Evolutionary conservation across 2,888 invertebrate species (phyloP).

Genomic region (Hyalella azteca): DNA sequence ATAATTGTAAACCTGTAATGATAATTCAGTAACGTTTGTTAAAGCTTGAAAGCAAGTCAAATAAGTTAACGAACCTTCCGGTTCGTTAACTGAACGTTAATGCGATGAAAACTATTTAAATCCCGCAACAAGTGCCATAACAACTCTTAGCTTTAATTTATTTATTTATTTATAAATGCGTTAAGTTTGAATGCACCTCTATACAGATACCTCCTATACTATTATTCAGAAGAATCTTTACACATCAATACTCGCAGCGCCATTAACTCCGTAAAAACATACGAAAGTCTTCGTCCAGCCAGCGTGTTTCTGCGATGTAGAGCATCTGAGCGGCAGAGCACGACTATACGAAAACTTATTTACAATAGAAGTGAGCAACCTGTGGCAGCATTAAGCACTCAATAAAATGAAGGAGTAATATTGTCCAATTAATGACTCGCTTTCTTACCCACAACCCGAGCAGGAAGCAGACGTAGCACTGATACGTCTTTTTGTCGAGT

Average conservation of each 20-base stretch:
- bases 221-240: neutral
- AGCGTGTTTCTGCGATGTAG: slow-evolving; percentile 7
- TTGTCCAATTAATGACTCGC: too few species aligned
- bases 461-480: too few species aligned
- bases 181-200: slow-evolving; percentile 23
- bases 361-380: slow-evolving; percentile 6
- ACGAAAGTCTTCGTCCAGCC: neutral
- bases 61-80: too few species aligned
- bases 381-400: neutral
- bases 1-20: too few species aligned
- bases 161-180: slow-evolving; percentile 8
- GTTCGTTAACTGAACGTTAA: too few species aligned
- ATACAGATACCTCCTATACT: slow-evolving; percentile 19
- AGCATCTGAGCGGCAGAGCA: neutral
- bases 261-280: slow-evolving; percentile 22
- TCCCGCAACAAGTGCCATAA: neutral
- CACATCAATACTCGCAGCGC: neutral
- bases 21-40: too few species aligned
- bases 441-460: too few species aligned
- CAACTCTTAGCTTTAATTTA: slow-evolving; percentile 7
- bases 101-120: too few species aligned
- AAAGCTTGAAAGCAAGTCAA: too few species aligned
- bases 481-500: too few species aligned
- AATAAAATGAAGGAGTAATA: too few species aligned
- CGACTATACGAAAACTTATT: neutral